Base-by-base conservation (phyloP, 2,113 vertebrate genomes). In the Sceloporus tristichus region DNA sequence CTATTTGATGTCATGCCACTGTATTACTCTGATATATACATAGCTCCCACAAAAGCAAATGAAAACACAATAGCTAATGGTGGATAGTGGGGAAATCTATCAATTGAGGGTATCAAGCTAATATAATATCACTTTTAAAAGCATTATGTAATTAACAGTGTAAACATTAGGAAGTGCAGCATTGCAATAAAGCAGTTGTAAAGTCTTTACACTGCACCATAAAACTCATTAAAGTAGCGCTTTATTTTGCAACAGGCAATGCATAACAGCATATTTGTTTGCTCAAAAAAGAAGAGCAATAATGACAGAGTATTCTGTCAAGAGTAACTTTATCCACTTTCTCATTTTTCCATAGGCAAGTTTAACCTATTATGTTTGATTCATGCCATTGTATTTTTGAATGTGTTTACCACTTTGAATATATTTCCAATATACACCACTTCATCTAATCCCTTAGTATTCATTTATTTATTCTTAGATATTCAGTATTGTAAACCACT, bases 51-150 rank as follows among this genome's bases (percentile, higher is more conserved):
- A 3, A 48, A 73, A 91, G 8, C 23, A 7, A 80, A 81, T 82
- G 82, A 91, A 87, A 90, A 2, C 11, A 81, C 86, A 13, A 88
- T 88, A 92, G 88, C 27, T 54, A 89, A 92, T 85, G 82, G 65
- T 54, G 85, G 11, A 23, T 5, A 16, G 40, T 66, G 13, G 34
- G 23, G 1, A 4, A 14, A 25, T 27, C 14, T 85, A 9, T 80
- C 75, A 66, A 38, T 86, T 84, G 82, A 62, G 81, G 38, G 7
- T 23, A 48, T 40, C 25, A 82, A 8, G 62, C 5, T 79, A 48
- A 93, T 88, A 92, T 86, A 19, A 66, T 56, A 10, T 25, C n/a
- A 62, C 87, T 83, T 90, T 54, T 78, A 92, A 92, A 89, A 82
- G 0, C 18, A 82, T 82, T 91, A 54, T n/a, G 2, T 19, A 93